Conservation (phyloP, 2,888 invertebrate species). For the Agrochola lota region DNA sequence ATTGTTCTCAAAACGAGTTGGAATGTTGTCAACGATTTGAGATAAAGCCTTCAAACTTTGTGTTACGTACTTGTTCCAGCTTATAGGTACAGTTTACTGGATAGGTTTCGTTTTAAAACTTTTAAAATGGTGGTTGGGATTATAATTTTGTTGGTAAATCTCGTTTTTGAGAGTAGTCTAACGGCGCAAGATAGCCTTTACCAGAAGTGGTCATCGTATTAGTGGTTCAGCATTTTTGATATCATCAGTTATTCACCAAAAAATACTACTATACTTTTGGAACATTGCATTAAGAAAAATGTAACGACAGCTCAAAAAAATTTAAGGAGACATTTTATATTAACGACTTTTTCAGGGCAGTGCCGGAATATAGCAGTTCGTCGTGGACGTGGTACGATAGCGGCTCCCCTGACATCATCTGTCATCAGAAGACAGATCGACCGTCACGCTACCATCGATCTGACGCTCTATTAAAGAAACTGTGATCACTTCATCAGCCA, state of each 20-base stretch:
- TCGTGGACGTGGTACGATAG: no score
- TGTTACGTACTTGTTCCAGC: constrained; percentile 60
- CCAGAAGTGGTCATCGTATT: no score
- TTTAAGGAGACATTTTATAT: not conserved
- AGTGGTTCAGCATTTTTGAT: no score
- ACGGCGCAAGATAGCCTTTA: no score
- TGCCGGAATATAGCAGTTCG: no score
- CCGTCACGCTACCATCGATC: no score
- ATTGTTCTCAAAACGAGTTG: constrained; percentile 72
- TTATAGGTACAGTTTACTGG: constrained; percentile 24
- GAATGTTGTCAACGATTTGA: constrained; percentile 73
- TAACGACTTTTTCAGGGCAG: not conserved
- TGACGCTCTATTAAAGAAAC: no score
- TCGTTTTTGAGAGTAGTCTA: not conserved
- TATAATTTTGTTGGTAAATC: not conserved
- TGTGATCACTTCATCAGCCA: no score
- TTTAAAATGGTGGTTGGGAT: not conserved
- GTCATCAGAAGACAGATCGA: no score
- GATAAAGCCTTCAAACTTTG: constrained; percentile 71
- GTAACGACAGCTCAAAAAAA: not conserved
- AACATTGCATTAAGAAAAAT: not conserved
- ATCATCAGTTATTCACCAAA: no score
- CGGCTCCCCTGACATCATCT: no score
- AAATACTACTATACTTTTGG: no score
- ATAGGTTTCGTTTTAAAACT: constrained; percentile 20